Percentiles rank a stretch among this genome's conserved stretches.
Evolutionary conservation across 1,140 invertebrate genomes (phyloP).

Genomic region (Penaeus chinensis): DNA sequence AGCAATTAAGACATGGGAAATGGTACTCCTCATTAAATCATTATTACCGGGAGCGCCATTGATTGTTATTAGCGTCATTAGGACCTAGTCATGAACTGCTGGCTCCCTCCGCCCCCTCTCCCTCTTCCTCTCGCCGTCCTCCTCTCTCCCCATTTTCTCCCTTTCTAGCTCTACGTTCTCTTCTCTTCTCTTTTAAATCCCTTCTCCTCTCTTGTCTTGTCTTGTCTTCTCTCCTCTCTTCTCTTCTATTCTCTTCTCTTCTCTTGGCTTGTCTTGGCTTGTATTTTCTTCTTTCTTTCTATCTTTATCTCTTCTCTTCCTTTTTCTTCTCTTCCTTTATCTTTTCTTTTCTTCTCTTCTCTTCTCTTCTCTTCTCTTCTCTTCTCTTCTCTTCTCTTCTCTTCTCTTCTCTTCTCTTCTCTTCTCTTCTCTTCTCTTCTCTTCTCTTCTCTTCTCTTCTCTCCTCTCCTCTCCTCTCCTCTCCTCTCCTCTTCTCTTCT

Average conservation of each 20-base stretch:
- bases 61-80: not conserved
- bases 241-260: not conserved
- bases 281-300: not conserved
- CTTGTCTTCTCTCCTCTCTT: not conserved
- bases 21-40: too few relatives aligned
- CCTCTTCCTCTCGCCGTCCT: not conserved
- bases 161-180: not conserved
- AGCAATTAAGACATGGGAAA: too few relatives aligned
- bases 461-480: not conserved
- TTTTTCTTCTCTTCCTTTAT: too few relatives aligned
- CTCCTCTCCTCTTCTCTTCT: not conserved
- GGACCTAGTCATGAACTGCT: not conserved
- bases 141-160: not conserved
- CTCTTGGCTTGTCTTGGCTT: not conserved
- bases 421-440: not conserved
- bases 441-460: not conserved
- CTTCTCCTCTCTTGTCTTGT: not conserved
- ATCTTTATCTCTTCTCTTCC: not conserved
- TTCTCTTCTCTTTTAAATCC: not conserved
- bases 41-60: too few relatives aligned
- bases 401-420: constrained; percentile 17
- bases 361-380: not conserved
- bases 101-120: not conserved
- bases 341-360: not conserved
- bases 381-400: not conserved